Conservation (phyloP, 2,797 vertebrate genomes). For the Lepus townsendii region DNA sequence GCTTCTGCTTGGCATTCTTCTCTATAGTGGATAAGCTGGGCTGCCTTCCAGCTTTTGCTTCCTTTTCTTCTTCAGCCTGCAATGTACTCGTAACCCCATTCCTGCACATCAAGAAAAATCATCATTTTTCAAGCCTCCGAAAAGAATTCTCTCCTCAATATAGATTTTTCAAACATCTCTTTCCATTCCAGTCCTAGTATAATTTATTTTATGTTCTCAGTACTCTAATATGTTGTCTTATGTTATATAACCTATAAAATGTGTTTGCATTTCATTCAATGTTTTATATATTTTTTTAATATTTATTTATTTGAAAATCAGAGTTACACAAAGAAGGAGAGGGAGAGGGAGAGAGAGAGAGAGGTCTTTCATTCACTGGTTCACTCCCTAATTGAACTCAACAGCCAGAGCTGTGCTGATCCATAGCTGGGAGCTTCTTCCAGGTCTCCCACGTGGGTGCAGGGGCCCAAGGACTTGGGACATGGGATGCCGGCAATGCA, state of each 20-base stretch:
- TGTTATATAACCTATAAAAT: neutral
- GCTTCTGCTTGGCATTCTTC: neutral
- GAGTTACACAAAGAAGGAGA: too few relatives aligned
- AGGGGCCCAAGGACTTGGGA: too few relatives aligned
- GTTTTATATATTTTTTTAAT: neutral
- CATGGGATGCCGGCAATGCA: too few relatives aligned
- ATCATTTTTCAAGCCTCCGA: neutral
- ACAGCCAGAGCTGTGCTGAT: too few relatives aligned
- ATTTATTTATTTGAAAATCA: too few relatives aligned
- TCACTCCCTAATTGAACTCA: too few relatives aligned
- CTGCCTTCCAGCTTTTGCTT: neutral
- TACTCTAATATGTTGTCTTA: neutral
- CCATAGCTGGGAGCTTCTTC: too few relatives aligned
- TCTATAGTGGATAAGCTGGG: neutral
- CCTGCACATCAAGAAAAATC: neutral
- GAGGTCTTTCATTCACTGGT: too few relatives aligned
- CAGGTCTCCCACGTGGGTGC: too few relatives aligned
- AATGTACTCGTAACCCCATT: neutral
- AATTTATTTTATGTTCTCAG: neutral
- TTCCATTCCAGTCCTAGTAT: neutral
- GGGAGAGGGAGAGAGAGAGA: too few relatives aligned
- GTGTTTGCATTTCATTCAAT: neutral
- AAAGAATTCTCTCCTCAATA: neutral
- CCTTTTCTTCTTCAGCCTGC: neutral
- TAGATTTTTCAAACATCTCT: neutral